A percentile compares a stretch with the other conserved stretches of the same genome.
phyloP scores from a whole-genome alignment of 2,888 invertebrate species.

The Chrysotoxum bicinctum region DNA sequence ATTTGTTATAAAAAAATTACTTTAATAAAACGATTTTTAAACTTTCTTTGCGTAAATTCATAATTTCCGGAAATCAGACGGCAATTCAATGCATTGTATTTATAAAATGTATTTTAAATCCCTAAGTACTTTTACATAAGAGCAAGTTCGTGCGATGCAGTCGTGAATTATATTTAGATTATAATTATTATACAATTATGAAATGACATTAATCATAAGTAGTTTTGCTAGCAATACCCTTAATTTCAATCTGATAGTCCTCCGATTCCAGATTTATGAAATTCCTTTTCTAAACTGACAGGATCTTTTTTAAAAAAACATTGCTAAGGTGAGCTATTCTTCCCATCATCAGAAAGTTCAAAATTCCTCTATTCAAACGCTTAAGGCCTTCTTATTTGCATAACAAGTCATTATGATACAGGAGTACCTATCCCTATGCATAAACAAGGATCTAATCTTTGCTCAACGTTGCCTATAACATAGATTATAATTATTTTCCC shows the following conservation, averaged over 20 bases:
- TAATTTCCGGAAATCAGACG: too few relatives aligned
- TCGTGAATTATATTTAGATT: too few relatives aligned
- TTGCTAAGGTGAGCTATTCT: not conserved
- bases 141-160: too few relatives aligned
- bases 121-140: too few relatives aligned
- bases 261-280: not conserved
- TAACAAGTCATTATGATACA: constrained; percentile 70
- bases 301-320: not conserved
- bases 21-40: too few relatives aligned
- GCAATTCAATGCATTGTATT: too few relatives aligned
- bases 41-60: too few relatives aligned
- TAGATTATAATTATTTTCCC: constrained; percentile 79
- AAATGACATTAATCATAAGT: too few relatives aligned
- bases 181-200: too few relatives aligned
- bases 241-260: not conserved
- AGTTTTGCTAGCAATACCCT: too few relatives aligned
- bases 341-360: not conserved
- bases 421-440: constrained; percentile 28
- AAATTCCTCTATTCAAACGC: not conserved
- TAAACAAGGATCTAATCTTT: constrained; percentile 63
- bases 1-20: too few relatives aligned
- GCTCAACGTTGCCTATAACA: constrained; percentile 54
- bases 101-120: too few relatives aligned
- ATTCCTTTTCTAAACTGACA: not conserved
- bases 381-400: constrained; percentile 68